phyloP scores from a whole-genome alignment of 2,888 invertebrate genomes.

The Polydrusus pterygomalis region DNA sequence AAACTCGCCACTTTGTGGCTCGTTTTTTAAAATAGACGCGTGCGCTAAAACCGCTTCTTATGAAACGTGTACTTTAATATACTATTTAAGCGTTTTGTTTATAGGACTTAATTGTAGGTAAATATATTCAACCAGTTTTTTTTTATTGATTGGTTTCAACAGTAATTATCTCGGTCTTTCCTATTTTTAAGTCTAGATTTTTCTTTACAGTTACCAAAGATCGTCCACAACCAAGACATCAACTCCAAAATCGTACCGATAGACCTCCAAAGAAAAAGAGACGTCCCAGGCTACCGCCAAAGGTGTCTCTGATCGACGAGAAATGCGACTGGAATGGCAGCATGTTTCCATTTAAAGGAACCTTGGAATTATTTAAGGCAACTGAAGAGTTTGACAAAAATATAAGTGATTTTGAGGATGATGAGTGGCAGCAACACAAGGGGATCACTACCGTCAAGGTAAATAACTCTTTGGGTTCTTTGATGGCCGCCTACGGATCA shows the following conservation, averaged over 20 bases:
- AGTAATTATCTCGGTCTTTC: too few species aligned
- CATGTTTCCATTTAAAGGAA: slow-evolving; percentile 70
- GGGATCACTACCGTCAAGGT: slow-evolving; percentile 61
- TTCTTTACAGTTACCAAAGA: slow-evolving; percentile 56
- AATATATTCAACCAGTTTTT: too few species aligned
- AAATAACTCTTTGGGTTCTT: slow-evolving; percentile 75
- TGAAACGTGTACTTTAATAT: too few species aligned
- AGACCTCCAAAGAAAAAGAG: slow-evolving; percentile 42
- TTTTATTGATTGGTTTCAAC: too few species aligned
- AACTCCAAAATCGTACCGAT: slow-evolving; percentile 34
- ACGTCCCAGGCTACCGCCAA: slow-evolving; percentile 52
- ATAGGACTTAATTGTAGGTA: too few species aligned
- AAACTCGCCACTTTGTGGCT: too few species aligned
- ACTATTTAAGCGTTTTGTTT: too few species aligned
- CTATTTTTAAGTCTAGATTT: neutral
- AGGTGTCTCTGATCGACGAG: slow-evolving; percentile 66
- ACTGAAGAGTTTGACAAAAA: slow-evolving; percentile 61
- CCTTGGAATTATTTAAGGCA: slow-evolving; percentile 62
- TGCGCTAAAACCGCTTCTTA: too few species aligned
- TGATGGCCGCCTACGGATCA: slow-evolving; percentile 77
- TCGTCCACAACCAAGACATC: slow-evolving; percentile 28
- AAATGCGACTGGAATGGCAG: slow-evolving; percentile 69
- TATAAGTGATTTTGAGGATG: slow-evolving; percentile 66
- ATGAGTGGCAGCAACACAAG: slow-evolving; percentile 65
- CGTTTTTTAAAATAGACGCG: too few species aligned